phyloP scores from a whole-genome alignment of 2,888 invertebrate species.

The Hololepta plana region DNA sequence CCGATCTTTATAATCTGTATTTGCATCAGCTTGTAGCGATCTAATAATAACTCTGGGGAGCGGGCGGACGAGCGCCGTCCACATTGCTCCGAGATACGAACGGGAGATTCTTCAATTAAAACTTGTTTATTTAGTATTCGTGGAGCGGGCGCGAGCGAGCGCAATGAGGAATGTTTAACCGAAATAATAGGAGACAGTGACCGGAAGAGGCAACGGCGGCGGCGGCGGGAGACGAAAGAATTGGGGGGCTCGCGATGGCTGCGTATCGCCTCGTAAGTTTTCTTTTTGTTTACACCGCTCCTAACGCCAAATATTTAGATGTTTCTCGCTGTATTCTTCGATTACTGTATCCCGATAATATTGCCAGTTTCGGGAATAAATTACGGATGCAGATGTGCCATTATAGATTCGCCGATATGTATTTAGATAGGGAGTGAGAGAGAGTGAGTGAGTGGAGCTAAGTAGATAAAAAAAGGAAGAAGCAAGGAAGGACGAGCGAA shows the following conservation, averaged over 20 bases:
- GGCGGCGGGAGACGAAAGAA: background rate
- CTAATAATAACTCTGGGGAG: slow-evolving; percentile 33
- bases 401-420: too few species aligned
- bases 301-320: too few species aligned
- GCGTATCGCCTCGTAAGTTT: slow-evolving; percentile 5
- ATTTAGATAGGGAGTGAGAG: too few species aligned
- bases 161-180: slow-evolving; percentile 28
- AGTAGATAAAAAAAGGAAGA: too few species aligned
- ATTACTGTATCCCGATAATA: too few species aligned
- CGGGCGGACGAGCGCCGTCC: slow-evolving; percentile 15
- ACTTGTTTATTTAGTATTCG: slow-evolving; percentile 35
- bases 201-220: slow-evolving; percentile 22
- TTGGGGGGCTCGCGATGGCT: background rate
- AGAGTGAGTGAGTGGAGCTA: too few species aligned
- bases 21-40: slow-evolving; percentile 32
- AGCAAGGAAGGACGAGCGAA: too few species aligned
- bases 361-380: too few species aligned
- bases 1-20: slow-evolving; percentile 33
- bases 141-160: slow-evolving; percentile 24
- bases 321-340: too few species aligned
- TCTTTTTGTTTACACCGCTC: slow-evolving; percentile 8
- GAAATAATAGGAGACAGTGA: slow-evolving; percentile 31
- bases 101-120: slow-evolving; percentile 35
- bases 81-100: slow-evolving; percentile 27
- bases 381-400: too few species aligned